Evolutionary conservation across 2,113 vertebrate species (phyloP).

Genomic region (Phylloscopus whistleri): DNA sequence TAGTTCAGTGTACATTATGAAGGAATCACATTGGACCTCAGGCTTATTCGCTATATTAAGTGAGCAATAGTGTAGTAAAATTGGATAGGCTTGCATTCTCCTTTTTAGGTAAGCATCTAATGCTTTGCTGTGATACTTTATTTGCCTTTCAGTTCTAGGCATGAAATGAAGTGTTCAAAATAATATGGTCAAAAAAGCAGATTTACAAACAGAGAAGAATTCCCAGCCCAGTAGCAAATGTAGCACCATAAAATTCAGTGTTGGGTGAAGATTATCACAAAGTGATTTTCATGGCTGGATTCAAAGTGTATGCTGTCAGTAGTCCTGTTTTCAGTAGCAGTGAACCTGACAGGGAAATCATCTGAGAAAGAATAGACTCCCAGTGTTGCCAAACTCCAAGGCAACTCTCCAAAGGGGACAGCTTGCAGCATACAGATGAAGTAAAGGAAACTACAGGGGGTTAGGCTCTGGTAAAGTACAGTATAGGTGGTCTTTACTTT

Average conservation of each 20-base stretch:
- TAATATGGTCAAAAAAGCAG: constrained; percentile 16
- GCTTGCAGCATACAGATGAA: background rate
- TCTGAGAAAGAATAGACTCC: background rate
- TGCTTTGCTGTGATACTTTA: background rate
- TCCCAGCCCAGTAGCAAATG: constrained; percentile 7
- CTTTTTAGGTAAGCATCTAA: constrained; percentile 25
- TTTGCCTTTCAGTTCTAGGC: background rate
- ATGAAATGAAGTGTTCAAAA: constrained; percentile 47
- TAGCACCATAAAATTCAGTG: background rate
- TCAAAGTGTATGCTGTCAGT: background rate
- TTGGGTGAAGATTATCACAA: constrained; percentile 19
- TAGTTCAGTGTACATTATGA: background rate
- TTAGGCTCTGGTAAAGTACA: background rate
- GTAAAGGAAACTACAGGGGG: background rate
- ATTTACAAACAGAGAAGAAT: constrained; percentile 40
- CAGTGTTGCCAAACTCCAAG: background rate
- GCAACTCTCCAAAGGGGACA: background rate
- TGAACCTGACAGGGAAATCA: constrained; percentile 9
- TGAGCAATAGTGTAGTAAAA: constrained; percentile 12
- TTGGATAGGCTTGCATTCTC: background rate
- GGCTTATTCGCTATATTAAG: background rate
- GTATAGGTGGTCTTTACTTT: background rate
- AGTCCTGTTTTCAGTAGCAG: background rate
- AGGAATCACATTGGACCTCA: background rate
- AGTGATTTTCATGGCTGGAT: constrained; percentile 32